These are phyloP conservation scores for Chymomyza caudatula DNA, from an alignment of 2,888 invertebrate genomes.

Conservation along the genomic window DNA sequence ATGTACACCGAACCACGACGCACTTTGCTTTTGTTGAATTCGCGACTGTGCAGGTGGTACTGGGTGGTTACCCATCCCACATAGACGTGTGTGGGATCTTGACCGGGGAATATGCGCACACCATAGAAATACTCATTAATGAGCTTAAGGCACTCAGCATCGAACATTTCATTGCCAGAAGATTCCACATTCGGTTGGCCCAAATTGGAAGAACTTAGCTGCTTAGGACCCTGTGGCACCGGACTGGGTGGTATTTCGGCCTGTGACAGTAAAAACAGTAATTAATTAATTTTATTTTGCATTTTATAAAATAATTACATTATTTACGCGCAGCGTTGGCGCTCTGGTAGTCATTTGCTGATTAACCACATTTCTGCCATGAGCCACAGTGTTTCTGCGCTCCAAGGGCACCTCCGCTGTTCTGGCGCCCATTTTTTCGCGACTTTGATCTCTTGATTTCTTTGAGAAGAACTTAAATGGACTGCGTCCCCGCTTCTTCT, in stretches of 20 bases:
- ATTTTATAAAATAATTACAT: conserved; percentile 60
- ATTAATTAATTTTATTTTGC: not conserved
- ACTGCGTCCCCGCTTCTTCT: conserved; percentile 90
- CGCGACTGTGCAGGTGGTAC: conserved; percentile 93
- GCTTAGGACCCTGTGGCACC: conserved; percentile 81
- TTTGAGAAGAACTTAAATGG: conserved; percentile 95
- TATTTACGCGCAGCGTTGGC: conserved; percentile 78
- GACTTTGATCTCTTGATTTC: conserved; percentile 85
- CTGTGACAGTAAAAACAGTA: conserved; percentile 27
- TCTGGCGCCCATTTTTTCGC: conserved; percentile 80
- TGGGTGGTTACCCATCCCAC: conserved; percentile 99
- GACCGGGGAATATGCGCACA: conserved; percentile 79
- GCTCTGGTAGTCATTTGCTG: conserved; percentile 78
- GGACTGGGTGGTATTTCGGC: conserved; percentile 70
- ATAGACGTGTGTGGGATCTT: conserved; percentile 84
- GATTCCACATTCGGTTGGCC: conserved; percentile 87
- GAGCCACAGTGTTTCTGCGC: conserved; percentile 78
- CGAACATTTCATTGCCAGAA: conserved; percentile 91
- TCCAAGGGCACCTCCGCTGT: conserved; percentile 75
- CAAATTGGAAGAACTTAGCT: conserved; percentile 81
- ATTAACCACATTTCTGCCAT: conserved; percentile 78
- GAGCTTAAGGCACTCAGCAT: conserved; percentile 90
- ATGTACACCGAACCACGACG: conserved; percentile 89
- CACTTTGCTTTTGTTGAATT: conserved; percentile 92
- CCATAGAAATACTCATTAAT: conserved; percentile 99